Evolutionary conservation across 2,113 vertebrate species (phyloP).

Genomic region (Herpetotheres cachinnans): DNA sequence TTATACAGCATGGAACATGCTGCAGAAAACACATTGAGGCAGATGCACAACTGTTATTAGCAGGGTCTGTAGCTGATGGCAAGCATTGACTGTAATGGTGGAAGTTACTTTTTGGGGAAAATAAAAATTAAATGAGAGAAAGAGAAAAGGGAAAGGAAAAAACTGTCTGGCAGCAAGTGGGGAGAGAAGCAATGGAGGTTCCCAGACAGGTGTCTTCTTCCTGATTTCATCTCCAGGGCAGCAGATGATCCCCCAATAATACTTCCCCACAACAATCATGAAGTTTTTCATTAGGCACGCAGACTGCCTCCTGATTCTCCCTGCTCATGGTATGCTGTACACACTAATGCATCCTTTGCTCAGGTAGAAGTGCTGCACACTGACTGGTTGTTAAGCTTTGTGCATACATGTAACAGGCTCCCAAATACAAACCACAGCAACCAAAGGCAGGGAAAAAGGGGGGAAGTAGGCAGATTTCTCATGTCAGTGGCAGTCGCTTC

Average conservation of each 20-base stretch:
- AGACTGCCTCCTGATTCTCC: not conserved
- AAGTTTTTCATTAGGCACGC: not conserved
- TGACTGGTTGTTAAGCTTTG: not conserved
- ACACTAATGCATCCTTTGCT: not conserved
- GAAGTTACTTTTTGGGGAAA: not conserved
- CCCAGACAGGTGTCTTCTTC: not conserved
- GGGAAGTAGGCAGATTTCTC: not conserved
- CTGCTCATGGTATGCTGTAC: not conserved
- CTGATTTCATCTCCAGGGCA: not conserved
- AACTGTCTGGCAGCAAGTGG: not conserved
- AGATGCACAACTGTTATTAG: not conserved
- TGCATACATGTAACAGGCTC: fast-evolving
- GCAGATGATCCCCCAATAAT: not conserved
- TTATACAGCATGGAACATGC: not conserved
- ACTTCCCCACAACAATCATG: not conserved
- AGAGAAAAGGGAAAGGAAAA: not conserved
- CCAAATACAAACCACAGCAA: not conserved
- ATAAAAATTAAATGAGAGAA: not conserved
- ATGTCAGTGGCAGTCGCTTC: not conserved
- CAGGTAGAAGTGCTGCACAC: not conserved
- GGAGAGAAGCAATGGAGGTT: not conserved
- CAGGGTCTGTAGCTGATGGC: not conserved
- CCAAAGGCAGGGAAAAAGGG: not conserved
- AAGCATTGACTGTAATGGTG: not conserved
- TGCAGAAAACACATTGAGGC: not conserved